A percentile compares a stretch with the other conserved stretches of the same genome.
These are phyloP conservation scores for Rhamnusium bicolor DNA, from an alignment of 2,888 invertebrate genomes.

Conservation along the genomic window DNA sequence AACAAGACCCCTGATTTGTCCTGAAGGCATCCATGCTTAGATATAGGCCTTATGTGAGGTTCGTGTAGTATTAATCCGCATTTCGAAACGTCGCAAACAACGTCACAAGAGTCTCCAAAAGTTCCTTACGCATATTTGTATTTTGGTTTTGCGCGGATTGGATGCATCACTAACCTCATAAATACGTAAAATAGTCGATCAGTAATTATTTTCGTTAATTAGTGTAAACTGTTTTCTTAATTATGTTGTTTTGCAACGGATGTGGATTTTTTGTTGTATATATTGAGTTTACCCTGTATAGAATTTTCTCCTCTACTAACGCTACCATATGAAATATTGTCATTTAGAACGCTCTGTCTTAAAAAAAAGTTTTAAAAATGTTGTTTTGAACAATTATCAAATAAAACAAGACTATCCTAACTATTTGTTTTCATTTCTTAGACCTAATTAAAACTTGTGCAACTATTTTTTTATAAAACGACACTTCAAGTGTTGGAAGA, in stretches of 20 bases:
- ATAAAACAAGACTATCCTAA: constrained; percentile 62
- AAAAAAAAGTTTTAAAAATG: constrained; percentile 61
- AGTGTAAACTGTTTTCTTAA: neutral
- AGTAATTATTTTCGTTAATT: constrained; percentile 17
- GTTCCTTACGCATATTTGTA: neutral
- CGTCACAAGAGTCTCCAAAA: neutral
- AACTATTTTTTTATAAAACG: too few relatives aligned
- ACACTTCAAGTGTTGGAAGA: too few relatives aligned
- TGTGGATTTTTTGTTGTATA: constrained; percentile 44
- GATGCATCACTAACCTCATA: constrained; percentile 8
- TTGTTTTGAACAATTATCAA: constrained; percentile 63
- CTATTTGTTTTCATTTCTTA: constrained; percentile 31
- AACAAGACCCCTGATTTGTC: neutral
- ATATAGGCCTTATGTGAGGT: constrained; percentile 55
- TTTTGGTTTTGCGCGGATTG: neutral
- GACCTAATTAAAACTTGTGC: too few relatives aligned
- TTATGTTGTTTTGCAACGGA: constrained; percentile 16
- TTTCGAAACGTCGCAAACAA: neutral
- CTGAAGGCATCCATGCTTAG: constrained; percentile 29
- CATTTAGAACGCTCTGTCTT: constrained; percentile 60
- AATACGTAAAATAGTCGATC: constrained; percentile 26
- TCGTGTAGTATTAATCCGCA: constrained; percentile 13
- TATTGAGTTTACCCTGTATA: constrained; percentile 54
- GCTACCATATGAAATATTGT: constrained; percentile 58
- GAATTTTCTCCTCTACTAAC: constrained; percentile 60